Evolutionary conservation across 2,797 vertebrate genomes (phyloP), one percentile per base, ranked within the genome.

Genomic region (Eulemur albifrons): DNA sequence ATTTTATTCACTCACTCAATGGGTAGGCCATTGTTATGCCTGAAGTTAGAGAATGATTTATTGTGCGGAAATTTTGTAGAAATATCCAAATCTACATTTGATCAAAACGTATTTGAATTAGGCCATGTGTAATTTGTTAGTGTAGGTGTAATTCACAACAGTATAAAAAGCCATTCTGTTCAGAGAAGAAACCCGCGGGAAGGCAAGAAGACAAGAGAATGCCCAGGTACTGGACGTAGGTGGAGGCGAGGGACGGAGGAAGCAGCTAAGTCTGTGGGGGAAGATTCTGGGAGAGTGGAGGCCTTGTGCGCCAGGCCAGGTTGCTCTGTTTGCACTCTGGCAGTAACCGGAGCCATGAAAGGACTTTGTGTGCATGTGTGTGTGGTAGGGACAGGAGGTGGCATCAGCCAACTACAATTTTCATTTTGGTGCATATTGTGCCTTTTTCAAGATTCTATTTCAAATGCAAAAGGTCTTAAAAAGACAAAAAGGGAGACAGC

Each of bases 281-380:
- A 32, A 70, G 7, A 81, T 13, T 6, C 21, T 9, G 32, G 45
- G 18, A 8, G 48, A 57, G 32, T 0, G 4, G 30, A 48, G 23
- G 20, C 4, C 6, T 27, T 12, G 1, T 7, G n/a, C 10, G 2
- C 32, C 70, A 48, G 3, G 59, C 7, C 23, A 25, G 18, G 25
- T n/a, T 61, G 73, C 23, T 59, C 21, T 18, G 12, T 14, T 27
- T 27, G 1, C 35, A 7, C n/a, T 40, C 40, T 0, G 14, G 5
- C 9, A 6, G 12, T 25, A 52, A 12, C 0, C 0, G 20, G 15
- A 67, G 32, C 17, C 67, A 14, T 2, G 21, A 6, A 45, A 23
- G n/a, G 43, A 79, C 27, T 81, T 43, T 38, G 7, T 11, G 27
- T 27, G 14, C 38, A 15, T 45, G 40, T 45, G 14, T 73, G 25